These are phyloP conservation scores for Nemopilema nomurai DNA, from an alignment of 30 jellyfish, hydroid and myxozoan species.

Conservation along the genomic window DNA sequence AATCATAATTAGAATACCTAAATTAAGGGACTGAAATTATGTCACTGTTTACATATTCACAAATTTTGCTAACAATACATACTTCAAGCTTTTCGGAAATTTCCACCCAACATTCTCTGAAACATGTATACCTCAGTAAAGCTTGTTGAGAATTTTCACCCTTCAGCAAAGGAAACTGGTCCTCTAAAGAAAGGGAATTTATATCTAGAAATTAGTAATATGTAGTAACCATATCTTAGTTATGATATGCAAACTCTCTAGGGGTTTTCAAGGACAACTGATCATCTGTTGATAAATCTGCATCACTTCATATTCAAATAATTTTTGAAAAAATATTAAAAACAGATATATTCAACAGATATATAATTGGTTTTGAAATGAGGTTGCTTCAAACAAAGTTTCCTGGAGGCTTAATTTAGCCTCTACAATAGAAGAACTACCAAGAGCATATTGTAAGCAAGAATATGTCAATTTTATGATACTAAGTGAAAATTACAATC, in stretches of 20 bases:
- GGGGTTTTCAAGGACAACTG: no score
- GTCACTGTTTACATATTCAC: neutral
- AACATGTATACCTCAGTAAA: slow-evolving; percentile 21
- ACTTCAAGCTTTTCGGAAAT: slow-evolving; percentile 56
- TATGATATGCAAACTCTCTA: neutral
- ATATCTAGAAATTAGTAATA: neutral
- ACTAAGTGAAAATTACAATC: neutral
- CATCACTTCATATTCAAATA: no score
- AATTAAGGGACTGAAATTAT: no score
- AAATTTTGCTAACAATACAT: neutral
- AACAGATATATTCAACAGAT: no score
- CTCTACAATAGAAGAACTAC: no score
- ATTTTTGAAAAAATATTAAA: no score
- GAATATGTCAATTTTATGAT: neutral
- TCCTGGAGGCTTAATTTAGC: no score
- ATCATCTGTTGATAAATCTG: no score
- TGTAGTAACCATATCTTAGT: no score
- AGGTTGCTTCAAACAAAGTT: no score
- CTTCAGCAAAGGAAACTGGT: slow-evolving; percentile 47
- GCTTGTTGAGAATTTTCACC: slow-evolving; percentile 51
- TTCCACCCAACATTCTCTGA: slow-evolving; percentile 48
- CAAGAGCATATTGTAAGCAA: neutral
- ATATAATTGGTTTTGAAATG: no score
- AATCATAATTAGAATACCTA: neutral
- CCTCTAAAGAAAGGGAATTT: slow-evolving; percentile 11